Evolutionary conservation across 2,888 invertebrate genomes (phyloP).

Genomic region (Lycaena phlaeas): DNA sequence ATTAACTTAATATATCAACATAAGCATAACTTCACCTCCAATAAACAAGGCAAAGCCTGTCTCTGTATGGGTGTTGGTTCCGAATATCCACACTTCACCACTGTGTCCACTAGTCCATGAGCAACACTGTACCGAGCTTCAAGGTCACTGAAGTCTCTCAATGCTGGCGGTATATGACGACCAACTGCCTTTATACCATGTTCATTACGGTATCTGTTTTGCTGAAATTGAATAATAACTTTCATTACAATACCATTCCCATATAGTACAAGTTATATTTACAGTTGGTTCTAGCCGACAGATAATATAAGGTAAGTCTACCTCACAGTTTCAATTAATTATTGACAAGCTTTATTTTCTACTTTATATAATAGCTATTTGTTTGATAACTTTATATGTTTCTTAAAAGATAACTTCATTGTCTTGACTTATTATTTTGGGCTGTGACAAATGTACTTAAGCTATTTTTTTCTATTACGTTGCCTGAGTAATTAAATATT

Average conservation of each 20-base stretch:
- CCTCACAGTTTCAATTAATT: no score
- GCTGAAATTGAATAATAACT: constrained; percentile 62
- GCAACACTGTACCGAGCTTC: constrained; percentile 68
- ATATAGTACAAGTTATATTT: no score
- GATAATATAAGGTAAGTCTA: no score
- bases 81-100: constrained; percentile 78
- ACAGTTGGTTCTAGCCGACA: no score
- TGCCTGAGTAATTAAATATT: no score
- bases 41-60: constrained; percentile 92
- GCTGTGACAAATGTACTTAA: no score
- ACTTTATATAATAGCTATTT: background rate
- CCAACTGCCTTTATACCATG: constrained; percentile 87
- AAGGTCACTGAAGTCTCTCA: constrained; percentile 80
- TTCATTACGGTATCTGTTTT: constrained; percentile 81
- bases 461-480: no score
- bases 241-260: no score
- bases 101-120: constrained; percentile 76
- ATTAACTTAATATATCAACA: no score
- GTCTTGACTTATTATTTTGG: no score
- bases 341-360: background rate
- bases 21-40: constrained; percentile 74
- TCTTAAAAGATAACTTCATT: no score
- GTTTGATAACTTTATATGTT: no score
- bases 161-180: constrained; percentile 83
- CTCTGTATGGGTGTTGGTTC: constrained; percentile 93